These are phyloP conservation scores for Salarias fasciatus DNA, from an alignment of 2,797 vertebrate species.

Conservation along the genomic window DNA sequence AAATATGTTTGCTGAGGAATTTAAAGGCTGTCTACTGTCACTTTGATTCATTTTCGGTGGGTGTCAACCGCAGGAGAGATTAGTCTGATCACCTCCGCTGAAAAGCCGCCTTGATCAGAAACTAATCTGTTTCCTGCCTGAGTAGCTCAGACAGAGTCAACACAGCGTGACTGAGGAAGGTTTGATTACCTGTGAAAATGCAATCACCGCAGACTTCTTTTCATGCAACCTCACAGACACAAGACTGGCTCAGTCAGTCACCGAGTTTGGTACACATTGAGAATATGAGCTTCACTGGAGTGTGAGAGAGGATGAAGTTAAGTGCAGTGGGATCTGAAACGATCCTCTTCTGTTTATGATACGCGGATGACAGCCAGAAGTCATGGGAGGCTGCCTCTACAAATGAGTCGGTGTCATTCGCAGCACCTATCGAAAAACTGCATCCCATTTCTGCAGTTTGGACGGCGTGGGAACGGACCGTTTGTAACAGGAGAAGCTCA, in stretches of 20 bases:
- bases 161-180: conserved; percentile 48
- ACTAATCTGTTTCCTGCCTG: conserved; percentile 39
- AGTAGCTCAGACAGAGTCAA: conserved; percentile 64
- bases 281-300: too few species aligned
- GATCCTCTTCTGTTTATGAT: background rate
- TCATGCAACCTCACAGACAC: conserved; percentile 34
- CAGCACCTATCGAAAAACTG: conserved; percentile 36
- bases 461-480: conserved; percentile 68
- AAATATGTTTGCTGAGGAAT: too few species aligned
- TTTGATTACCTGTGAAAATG: conserved; percentile 68
- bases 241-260: too few species aligned
- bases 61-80: conserved; percentile 11
- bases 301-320: too few species aligned
- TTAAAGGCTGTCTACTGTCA: background rate
- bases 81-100: conserved; percentile 37
- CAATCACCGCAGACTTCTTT: conserved; percentile 61
- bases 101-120: conserved; percentile 26
- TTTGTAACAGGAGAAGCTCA: conserved; percentile 71
- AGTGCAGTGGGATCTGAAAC: too few species aligned
- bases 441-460: conserved; percentile 43
- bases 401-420: conserved; percentile 67
- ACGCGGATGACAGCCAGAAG: conserved; percentile 23
- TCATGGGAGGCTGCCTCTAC: conserved; percentile 79
- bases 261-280: too few species aligned
- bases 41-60: conserved; percentile 13